phyloP scores from a whole-genome alignment of 2,113 vertebrate species.

The Carassius gibelio region DNA sequence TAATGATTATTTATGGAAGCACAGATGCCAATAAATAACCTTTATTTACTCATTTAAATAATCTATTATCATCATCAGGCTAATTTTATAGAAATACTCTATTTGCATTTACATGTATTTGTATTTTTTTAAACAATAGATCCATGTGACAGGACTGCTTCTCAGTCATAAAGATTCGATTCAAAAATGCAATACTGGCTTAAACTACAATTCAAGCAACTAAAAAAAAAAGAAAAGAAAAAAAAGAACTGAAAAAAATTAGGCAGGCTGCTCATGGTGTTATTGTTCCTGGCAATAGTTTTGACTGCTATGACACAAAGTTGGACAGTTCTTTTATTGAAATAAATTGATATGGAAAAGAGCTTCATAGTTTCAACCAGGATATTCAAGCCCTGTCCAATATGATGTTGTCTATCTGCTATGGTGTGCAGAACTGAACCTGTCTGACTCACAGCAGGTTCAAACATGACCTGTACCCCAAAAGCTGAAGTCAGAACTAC shows the following conservation, averaged over 20 bases:
- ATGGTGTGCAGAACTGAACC: too few relatives aligned
- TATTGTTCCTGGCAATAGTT: background rate
- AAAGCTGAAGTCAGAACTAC: slow-evolving; percentile 4
- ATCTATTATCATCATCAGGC: background rate
- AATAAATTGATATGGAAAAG: background rate
- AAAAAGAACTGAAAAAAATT: background rate
- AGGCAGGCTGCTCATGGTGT: background rate
- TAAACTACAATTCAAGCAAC: background rate
- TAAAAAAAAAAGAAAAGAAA: background rate
- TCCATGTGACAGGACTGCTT: background rate
- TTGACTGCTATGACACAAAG: background rate
- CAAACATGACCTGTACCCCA: background rate
- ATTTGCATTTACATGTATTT: background rate
- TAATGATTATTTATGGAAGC: background rate
- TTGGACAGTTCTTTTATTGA: background rate
- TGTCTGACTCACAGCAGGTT: too few relatives aligned
- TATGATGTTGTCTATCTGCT: background rate
- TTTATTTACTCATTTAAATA: background rate
- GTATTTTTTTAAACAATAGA: background rate
- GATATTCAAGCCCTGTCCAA: background rate
- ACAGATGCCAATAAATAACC: background rate
- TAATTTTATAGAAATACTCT: background rate
- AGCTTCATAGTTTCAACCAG: background rate
- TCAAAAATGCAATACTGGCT: background rate
- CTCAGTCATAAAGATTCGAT: background rate